A percentile compares a stretch with the other conserved stretches of the same genome.
These are phyloP conservation scores for roundworm (Caenorhabditis elegans) DNA, from an alignment of 1,140 invertebrate species.

Conservation along the genomic window WBcel235 BX284603.4:3965001-3965500, in stretches of 20 bases:
- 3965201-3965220: background rate
- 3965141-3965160: background rate
- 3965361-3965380: background rate
- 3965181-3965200: background rate
- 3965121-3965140: background rate
- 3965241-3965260: no score
- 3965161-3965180: background rate
- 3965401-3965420: background rate
- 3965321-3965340: background rate
- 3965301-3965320: slow-evolving; percentile 4
- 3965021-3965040: background rate
- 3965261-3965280: no score
- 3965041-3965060: slow-evolving; percentile 21
- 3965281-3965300: no score
- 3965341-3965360: slow-evolving; percentile 6
- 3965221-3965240: background rate
- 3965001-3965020: background rate
- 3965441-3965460: background rate
- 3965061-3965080: background rate
- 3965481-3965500: background rate
- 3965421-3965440: background rate
- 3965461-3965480: background rate
- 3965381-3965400: background rate
- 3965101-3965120: background rate
- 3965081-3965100: background rate